Evolutionary conservation across 2,888 invertebrate genomes (phyloP).

Genomic region (Aproaerema taeniolella): DNA sequence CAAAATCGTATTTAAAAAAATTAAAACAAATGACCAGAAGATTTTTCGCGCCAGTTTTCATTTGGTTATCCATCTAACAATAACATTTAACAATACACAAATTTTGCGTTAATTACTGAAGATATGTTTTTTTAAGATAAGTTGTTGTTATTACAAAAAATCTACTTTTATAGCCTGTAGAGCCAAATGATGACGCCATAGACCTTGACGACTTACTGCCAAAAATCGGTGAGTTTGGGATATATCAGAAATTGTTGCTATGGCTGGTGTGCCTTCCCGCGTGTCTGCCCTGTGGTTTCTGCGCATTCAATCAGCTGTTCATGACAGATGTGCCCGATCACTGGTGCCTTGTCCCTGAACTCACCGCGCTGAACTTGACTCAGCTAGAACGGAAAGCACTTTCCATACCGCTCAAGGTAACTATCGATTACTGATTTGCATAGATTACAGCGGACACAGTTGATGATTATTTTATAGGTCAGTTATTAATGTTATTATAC

Average conservation of each 20-base stretch:
- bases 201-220: conserved; percentile 92
- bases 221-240: conserved; percentile 92
- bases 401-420: conserved; percentile 80
- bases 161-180: no score
- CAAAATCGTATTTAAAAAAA: no score
- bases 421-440: no score
- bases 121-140: no score
- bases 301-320: conserved; percentile 95
- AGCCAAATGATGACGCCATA: conserved; percentile 65
- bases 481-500: not conserved
- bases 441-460: not conserved
- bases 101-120: no score
- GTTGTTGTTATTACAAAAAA: no score
- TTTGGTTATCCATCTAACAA: no score
- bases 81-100: no score
- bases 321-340: conserved; percentile 92
- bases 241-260: conserved; percentile 89
- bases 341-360: conserved; percentile 88
- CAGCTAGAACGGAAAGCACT: conserved; percentile 77
- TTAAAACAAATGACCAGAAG: no score
- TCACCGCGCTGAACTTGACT: conserved; percentile 73
- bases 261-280: conserved; percentile 93
- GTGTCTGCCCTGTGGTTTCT: conserved; percentile 93
- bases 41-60: no score
- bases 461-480: not conserved